These are phyloP conservation scores for Amiota mariae DNA, from an alignment of 2,888 invertebrate species.

Conservation along the genomic window DNA sequence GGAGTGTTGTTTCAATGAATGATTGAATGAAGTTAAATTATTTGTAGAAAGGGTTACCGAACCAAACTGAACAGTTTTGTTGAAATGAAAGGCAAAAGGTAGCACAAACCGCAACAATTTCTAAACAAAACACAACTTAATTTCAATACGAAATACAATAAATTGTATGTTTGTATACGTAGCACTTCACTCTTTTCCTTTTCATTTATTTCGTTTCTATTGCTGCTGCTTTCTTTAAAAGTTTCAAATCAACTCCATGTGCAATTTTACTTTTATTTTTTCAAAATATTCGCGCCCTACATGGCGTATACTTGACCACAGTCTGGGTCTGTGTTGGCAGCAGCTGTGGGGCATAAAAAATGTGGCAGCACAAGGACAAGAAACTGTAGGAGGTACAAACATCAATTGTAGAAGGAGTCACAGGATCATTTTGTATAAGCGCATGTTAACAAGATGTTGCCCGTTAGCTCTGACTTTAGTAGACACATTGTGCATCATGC, in stretches of 20 bases:
- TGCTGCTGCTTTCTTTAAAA: conserved; percentile 34
- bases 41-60: too few species aligned
- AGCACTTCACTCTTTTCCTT: neutral
- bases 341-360: conserved; percentile 21
- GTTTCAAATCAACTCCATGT: conserved; percentile 34
- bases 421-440: conserved; percentile 4
- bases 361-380: conserved; percentile 28
- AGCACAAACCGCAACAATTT: conserved; percentile 60
- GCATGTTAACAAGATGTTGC: conserved; percentile 18
- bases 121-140: conserved; percentile 61
- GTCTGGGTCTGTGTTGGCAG: neutral
- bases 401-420: too few species aligned
- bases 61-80: neutral
- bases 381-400: conserved; percentile 36
- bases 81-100: conserved; percentile 35
- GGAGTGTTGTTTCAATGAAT: too few species aligned
- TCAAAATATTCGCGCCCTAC: conserved; percentile 18
- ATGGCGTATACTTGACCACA: conserved; percentile 25
- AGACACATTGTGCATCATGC: neutral
- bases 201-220: conserved; percentile 16
- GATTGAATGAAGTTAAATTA: too few species aligned
- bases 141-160: conserved; percentile 66
- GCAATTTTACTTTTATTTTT: conserved; percentile 36
- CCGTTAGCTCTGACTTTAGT: neutral
- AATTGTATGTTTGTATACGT: conserved; percentile 34